Evolutionary conservation across 2,888 invertebrate genomes (phyloP), one percentile per base, ranked within the genome.

Genomic region (Drosophila paranaensis): DNA sequence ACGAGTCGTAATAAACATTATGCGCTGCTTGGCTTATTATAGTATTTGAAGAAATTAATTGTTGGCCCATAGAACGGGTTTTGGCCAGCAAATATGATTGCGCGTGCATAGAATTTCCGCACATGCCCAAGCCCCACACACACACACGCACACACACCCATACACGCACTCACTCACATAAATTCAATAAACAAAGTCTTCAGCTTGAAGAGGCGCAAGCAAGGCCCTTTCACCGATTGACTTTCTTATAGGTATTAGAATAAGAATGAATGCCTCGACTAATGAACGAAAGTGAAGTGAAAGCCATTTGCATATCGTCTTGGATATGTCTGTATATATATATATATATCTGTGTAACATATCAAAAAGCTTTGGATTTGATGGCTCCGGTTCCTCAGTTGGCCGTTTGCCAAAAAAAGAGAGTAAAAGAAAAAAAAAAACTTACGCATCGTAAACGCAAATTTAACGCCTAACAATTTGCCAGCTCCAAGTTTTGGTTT

Each of bases 271-370:
- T 72, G 45, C 45, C 30, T 14, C 71, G 65, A 60, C 74, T 81
- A 81, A 82, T 74, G 78, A 87, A 88, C 40, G 87, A 87, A 87
- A 87, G 87, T 87, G 76, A 89, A 87, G 87, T 82, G 87, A 87
- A 87, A 87, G 89, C 82, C 57, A 88, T 85, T 88, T 89, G 79
- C 86, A 85, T 88, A 88, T 71, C 30, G 42, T 33, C 39, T 43
- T 27, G 13, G 39, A 25, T 53, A 65, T 54, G 16, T 55, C 11
- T 54, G 40, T 48, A n/a, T 40, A 20, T 6, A 25, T 20, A 20
- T 2, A 20, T 25, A 33, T 25, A 33, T 53, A 20, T 48, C 46
- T 39, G 40, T 20, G 30, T 54, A 60, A 35, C 33, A 53, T 56
- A 64, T 69, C 51, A 73, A 77, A 67, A 58, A 62, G 40, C 46